phyloP scores from a whole-genome alignment of 2,888 invertebrate genomes.

The Ditylenchus weischeri region DNA sequence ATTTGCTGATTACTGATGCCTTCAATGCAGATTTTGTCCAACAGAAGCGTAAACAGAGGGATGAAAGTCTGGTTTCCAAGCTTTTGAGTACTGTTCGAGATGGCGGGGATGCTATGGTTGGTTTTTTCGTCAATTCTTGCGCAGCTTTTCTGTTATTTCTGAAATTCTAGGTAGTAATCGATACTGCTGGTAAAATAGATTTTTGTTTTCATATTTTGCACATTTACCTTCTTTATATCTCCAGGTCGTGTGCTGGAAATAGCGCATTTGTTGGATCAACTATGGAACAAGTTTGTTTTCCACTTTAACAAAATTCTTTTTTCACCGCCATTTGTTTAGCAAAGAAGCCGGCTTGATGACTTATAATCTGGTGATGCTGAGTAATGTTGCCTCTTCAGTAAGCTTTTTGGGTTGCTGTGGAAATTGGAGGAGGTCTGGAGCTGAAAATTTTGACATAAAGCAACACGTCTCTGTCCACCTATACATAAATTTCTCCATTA shows the following conservation, averaged over 20 bases:
- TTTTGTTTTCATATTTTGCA: too few species aligned
- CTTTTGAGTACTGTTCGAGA: slow-evolving; percentile 79
- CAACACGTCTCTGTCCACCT: too few species aligned
- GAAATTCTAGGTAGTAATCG: slow-evolving; percentile 7
- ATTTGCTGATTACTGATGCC: slow-evolving; percentile 87
- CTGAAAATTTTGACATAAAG: too few species aligned
- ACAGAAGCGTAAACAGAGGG: slow-evolving; percentile 75
- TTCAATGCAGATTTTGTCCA: slow-evolving; percentile 89
- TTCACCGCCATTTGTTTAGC: slow-evolving; percentile 32
- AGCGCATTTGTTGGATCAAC: slow-evolving; percentile 78
- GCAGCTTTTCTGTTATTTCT: not conserved
- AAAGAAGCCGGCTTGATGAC: slow-evolving; percentile 91
- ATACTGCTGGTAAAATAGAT: slow-evolving; percentile 59
- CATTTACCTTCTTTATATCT: not conserved
- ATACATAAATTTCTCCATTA: too few species aligned
- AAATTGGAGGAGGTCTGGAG: too few species aligned
- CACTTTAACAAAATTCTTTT: not conserved
- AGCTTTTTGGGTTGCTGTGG: not conserved
- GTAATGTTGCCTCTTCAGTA: slow-evolving; percentile 95
- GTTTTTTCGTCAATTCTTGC: not conserved
- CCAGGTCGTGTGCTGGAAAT: slow-evolving; percentile 85
- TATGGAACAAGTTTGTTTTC: slow-evolving; percentile 50
- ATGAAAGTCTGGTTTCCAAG: slow-evolving; percentile 90
- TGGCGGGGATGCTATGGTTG: slow-evolving; percentile 87
- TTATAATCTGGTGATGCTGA: slow-evolving; percentile 86